Evolutionary conservation across 2,888 invertebrate species (phyloP).

Genomic region (Desoria tigrina): DNA sequence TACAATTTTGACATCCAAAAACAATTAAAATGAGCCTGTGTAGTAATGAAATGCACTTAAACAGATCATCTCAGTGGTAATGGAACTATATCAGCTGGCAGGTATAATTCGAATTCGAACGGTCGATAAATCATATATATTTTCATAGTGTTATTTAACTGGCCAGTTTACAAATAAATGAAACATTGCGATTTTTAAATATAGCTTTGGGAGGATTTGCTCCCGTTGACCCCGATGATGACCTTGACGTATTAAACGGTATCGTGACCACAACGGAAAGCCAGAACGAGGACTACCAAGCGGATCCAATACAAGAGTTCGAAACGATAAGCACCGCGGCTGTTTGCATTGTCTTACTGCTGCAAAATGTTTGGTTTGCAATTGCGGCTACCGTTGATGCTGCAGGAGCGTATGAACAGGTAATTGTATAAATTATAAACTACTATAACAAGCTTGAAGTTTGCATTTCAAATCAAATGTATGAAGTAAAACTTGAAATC

Average conservation of each 20-base stretch:
- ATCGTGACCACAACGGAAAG: too few species aligned
- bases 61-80: constrained; percentile 43
- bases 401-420: constrained; percentile 41
- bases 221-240: not conserved
- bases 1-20: too few species aligned
- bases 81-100: constrained; percentile 43
- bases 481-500: not conserved
- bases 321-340: constrained; percentile 23
- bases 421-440: constrained; percentile 5
- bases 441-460: not conserved
- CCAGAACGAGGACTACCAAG: not conserved
- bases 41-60: too few species aligned
- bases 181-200: too few species aligned
- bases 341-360: constrained; percentile 27
- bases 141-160: too few species aligned
- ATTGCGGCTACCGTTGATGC: constrained; percentile 42
- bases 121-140: too few species aligned
- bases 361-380: constrained; percentile 40
- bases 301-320: constrained; percentile 16
- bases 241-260: too few species aligned
- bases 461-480: too few species aligned
- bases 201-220: constrained; percentile 22
- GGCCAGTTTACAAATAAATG: too few species aligned
- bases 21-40: too few species aligned
- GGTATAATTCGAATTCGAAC: not conserved